phyloP scores from a whole-genome alignment of 2,888 invertebrate genomes.

The Lithophane leautieri region DNA sequence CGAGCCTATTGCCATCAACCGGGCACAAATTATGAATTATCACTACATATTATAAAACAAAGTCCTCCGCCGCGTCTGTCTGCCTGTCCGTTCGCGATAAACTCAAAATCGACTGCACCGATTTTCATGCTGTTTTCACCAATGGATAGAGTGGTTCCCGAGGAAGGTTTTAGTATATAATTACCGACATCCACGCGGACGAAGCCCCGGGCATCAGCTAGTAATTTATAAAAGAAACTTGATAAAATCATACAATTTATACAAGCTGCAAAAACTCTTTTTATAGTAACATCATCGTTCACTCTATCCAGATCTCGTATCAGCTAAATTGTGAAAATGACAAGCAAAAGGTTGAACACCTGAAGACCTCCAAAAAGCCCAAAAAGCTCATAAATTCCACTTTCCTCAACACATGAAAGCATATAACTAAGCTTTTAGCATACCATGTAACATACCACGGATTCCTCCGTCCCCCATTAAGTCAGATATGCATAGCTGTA shows the following conservation, averaged over 20 bases:
- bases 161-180: too few relatives aligned
- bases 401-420: conserved; percentile 1
- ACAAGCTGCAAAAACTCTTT: neutral
- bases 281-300: neutral
- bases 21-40: neutral
- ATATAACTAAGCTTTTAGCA: conserved; percentile 13
- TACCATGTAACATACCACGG: conserved; percentile 20
- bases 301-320: neutral
- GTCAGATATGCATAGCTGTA: conserved; percentile 34
- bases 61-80: too few relatives aligned
- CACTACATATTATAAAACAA: too few relatives aligned
- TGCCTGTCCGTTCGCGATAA: too few relatives aligned
- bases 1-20: neutral
- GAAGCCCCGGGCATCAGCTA: too few relatives aligned
- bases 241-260: neutral
- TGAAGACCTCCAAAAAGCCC: too few relatives aligned
- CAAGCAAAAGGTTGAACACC: neutral
- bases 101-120: too few relatives aligned
- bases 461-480: conserved; percentile 21
- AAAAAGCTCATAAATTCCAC: neutral
- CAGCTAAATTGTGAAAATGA: neutral
- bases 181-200: too few relatives aligned
- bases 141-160: too few relatives aligned
- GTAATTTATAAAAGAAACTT: too few relatives aligned
- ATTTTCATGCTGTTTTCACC: too few relatives aligned